Evolutionary conservation across 2,113 vertebrate genomes (phyloP).

Genomic region (Larimichthys crocea): DNA sequence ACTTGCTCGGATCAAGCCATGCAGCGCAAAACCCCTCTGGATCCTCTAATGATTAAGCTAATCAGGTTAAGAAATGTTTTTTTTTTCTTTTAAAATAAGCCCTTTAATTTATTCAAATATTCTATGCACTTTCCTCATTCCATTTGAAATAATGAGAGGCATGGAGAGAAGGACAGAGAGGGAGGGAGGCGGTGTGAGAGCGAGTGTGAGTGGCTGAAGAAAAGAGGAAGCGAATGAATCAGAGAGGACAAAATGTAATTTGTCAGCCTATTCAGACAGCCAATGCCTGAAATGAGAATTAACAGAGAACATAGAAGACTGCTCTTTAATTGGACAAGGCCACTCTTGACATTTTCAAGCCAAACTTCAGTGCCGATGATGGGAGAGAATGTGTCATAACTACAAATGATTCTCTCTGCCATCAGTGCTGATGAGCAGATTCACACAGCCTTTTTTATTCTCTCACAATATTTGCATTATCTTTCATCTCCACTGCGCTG

Average conservation of each 20-base stretch:
- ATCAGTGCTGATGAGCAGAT: conserved; percentile 48
- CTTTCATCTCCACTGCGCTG: conserved; percentile 33
- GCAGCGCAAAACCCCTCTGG: conserved; percentile 48
- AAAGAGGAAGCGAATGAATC: conserved; percentile 71
- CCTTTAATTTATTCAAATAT: conserved; percentile 80
- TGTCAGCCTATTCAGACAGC: conserved; percentile 79
- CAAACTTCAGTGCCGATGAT: conserved; percentile 65
- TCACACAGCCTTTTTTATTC: conserved; percentile 38
- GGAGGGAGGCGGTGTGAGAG: conserved; percentile 33
- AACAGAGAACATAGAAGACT: conserved; percentile 72
- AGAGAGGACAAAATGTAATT: conserved; percentile 81
- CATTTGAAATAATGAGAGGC: conserved; percentile 79
- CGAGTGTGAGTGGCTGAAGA: conserved; percentile 54
- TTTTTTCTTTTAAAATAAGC: conserved; percentile 57
- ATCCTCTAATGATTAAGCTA: conserved; percentile 74
- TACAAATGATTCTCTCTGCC: conserved; percentile 68
- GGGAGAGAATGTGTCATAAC: conserved; percentile 69
- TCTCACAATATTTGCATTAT: conserved; percentile 40
- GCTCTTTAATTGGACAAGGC: conserved; percentile 81
- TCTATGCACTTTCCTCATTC: conserved; percentile 76
- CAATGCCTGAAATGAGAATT: conserved; percentile 75
- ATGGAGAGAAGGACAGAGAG: conserved; percentile 55
- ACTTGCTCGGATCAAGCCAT: conserved; percentile 50
- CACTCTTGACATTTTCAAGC: conserved; percentile 79
- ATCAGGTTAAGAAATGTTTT: conserved; percentile 69